A percentile compares a stretch with the other conserved stretches of the same genome.
Conservation (phyloP, 2,888 invertebrate species). For the Agrotis segetum region DNA sequence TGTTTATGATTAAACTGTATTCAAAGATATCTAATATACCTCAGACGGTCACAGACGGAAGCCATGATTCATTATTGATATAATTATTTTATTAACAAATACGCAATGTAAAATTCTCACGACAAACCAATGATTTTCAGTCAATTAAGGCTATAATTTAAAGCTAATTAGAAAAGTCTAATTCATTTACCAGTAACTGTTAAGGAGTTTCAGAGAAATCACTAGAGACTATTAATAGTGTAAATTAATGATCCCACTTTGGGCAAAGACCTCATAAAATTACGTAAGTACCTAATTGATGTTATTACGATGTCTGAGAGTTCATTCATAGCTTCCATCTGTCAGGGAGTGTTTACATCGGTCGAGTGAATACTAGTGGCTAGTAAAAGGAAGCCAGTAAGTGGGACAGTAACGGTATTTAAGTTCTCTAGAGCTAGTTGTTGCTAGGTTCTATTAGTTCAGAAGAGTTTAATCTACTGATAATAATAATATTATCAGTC, state of each 20-base stretch:
- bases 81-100: not conserved
- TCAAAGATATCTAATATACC: too few relatives aligned
- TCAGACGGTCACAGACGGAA: too few relatives aligned
- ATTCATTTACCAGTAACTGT: conserved; percentile 21
- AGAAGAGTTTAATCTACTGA: not conserved
- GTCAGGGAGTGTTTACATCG: conserved; percentile 8
- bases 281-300: conserved; percentile 43
- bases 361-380: not conserved
- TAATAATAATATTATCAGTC: not conserved
- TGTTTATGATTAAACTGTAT: too few relatives aligned
- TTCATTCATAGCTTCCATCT: conserved; percentile 5
- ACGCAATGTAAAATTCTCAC: conserved; percentile 19
- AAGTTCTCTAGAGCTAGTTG: not conserved
- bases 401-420: conserved; percentile 5
- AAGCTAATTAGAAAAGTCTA: conserved; percentile 29
- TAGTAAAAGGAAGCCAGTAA: not conserved
- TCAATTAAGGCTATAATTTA: conserved; percentile 27
- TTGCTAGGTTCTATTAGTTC: not conserved
- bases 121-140: conserved; percentile 2
- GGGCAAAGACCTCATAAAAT: conserved; percentile 53
- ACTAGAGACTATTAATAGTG: conserved; percentile 16
- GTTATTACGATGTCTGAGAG: conserved; percentile 22
- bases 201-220: conserved; percentile 16
- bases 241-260: conserved; percentile 29
- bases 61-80: too few relatives aligned